phyloP scores from a whole-genome alignment of 2,888 invertebrate genomes.

The Cacoxenus indagator region DNA sequence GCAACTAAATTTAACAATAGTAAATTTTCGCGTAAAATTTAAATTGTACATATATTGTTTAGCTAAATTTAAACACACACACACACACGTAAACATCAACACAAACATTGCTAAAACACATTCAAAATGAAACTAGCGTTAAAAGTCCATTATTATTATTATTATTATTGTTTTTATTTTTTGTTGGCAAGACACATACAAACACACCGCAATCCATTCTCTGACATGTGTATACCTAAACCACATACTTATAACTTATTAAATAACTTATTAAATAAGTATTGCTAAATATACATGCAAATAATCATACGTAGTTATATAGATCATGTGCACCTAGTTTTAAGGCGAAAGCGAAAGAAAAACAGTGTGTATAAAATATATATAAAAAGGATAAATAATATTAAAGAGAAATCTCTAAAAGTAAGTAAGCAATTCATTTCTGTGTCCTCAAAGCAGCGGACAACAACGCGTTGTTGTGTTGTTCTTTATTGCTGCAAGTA shows the following conservation, averaged over 20 bases:
- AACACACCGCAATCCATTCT: background rate
- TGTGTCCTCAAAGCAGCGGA: constrained; percentile 31
- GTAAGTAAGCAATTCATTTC: constrained; percentile 32
- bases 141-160: background rate
- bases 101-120: background rate
- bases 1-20: background rate
- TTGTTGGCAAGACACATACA: background rate
- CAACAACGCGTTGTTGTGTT: too few relatives aligned
- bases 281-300: constrained; percentile 18
- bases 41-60: constrained; percentile 10
- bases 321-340: constrained; percentile 32
- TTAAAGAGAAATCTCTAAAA: constrained; percentile 23
- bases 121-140: background rate
- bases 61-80: constrained; percentile 16
- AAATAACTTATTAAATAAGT: background rate
- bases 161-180: background rate
- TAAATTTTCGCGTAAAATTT: background rate
- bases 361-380: background rate
- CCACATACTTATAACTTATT: constrained; percentile 18
- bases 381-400: background rate
- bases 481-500: too few relatives aligned
- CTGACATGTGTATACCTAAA: constrained; percentile 19
- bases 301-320: constrained; percentile 26
- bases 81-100: background rate
- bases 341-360: background rate